phyloP scores from a whole-genome alignment of 2,113 vertebrate genomes.

The Aptenodytes forsteri region DNA sequence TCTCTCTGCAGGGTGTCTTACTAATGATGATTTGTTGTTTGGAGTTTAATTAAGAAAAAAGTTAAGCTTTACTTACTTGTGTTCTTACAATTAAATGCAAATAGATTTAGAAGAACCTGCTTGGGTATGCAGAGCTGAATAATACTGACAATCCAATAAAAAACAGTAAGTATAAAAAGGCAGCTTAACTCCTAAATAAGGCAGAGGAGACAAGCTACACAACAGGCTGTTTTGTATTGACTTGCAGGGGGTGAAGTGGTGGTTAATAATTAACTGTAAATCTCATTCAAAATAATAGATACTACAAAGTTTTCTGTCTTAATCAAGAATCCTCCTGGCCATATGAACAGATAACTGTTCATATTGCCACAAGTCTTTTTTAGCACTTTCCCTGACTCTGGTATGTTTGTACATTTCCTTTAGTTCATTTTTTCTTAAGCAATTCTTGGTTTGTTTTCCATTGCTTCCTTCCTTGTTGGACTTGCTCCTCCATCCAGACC shows the following conservation, averaged over 20 bases:
- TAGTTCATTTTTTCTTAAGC: background rate
- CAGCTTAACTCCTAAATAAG: background rate
- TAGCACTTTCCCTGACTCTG: background rate
- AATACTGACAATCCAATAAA: slow-evolving; percentile 4
- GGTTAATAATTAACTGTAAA: background rate
- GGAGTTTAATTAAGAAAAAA: slow-evolving; percentile 52
- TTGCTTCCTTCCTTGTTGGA: background rate
- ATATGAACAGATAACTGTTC: fast-evolving
- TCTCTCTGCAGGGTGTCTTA: background rate
- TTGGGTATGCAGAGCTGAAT: background rate
- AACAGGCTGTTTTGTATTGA: background rate
- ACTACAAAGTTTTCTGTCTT: background rate
- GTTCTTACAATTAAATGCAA: slow-evolving; percentile 15
- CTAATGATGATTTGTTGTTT: slow-evolving; percentile 24
- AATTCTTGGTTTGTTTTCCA: background rate
- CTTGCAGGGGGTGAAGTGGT: background rate
- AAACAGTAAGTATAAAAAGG: background rate
- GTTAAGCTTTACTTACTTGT: slow-evolving; percentile 35
- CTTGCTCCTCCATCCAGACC: background rate
- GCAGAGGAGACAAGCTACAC: background rate
- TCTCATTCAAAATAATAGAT: background rate
- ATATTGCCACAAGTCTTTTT: background rate
- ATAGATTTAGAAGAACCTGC: slow-evolving; percentile 27
- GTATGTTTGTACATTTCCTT: background rate
- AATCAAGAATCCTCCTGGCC: background rate